Conservation (phyloP, 2,797 vertebrate species). For the Semaprochilodus insignis region DNA sequence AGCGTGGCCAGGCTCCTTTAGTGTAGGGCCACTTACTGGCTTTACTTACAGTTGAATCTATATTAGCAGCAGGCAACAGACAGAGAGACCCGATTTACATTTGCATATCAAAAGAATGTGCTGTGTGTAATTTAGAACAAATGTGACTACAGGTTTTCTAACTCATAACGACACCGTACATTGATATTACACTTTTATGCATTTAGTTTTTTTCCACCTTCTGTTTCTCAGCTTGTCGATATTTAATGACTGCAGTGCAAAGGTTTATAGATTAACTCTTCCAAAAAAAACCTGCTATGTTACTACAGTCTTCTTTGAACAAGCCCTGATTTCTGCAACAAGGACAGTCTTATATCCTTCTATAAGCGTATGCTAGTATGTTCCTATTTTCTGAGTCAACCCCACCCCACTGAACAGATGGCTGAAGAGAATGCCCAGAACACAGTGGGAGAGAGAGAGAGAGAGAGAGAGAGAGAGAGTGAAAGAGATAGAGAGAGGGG, state of each 20-base stretch:
- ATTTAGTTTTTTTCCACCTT: neutral
- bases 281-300: neutral
- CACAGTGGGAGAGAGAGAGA: conserved; percentile 65
- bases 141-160: neutral
- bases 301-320: neutral
- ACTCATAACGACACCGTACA: neutral
- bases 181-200: neutral
- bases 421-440: conserved; percentile 72
- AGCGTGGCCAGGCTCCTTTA: conserved; percentile 14
- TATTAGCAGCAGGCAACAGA: conserved; percentile 10
- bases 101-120: conserved; percentile 4
- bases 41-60: conserved; percentile 37
- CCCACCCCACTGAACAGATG: conserved; percentile 79
- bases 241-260: neutral
- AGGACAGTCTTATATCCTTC: conserved; percentile 45
- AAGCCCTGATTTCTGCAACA: conserved; percentile 23
- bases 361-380: conserved; percentile 50
- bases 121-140: conserved; percentile 4
- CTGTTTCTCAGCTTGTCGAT: neutral
- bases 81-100: conserved; percentile 2
- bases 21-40: conserved; percentile 26
- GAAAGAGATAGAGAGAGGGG: conserved; percentile 46
- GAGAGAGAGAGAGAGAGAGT: conserved; percentile 52
- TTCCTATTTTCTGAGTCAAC: conserved; percentile 65
- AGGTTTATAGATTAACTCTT: neutral